phyloP scores from a whole-genome alignment of 2,113 vertebrate genomes.

The Cyanistes caeruleus region DNA sequence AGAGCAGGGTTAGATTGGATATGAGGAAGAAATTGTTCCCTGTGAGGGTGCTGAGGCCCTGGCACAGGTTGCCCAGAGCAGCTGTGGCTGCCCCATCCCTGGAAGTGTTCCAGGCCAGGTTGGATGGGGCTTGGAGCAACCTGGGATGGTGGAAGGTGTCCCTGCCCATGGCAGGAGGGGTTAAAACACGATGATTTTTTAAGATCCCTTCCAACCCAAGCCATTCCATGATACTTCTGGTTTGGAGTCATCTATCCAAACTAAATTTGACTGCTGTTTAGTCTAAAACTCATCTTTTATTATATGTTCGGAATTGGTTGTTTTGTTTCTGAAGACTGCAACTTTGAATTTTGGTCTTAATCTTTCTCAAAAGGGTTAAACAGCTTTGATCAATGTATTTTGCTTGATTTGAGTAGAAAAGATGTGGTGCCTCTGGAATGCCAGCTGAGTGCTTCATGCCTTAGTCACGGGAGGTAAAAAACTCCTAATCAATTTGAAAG shows the following conservation, averaged over 20 bases:
- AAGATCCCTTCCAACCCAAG: not conserved
- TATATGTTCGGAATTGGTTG: not conserved
- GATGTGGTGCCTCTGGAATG: not conserved
- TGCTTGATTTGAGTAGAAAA: not conserved
- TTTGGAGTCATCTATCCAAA: not conserved
- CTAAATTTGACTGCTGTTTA: not conserved
- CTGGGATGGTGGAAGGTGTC: not conserved
- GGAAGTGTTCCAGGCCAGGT: rapidly evolving
- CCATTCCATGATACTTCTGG: not conserved
- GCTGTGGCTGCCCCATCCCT: not conserved
- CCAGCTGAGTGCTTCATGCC: not conserved
- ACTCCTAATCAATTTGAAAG: not conserved
- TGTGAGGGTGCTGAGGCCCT: not conserved
- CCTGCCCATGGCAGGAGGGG: not conserved
- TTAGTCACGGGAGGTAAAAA: not conserved
- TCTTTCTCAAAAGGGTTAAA: not conserved
- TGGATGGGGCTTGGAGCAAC: not conserved
- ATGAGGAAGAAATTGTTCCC: rapidly evolving
- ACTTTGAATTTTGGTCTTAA: not conserved
- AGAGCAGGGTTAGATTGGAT: rapidly evolving
- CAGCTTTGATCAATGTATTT: not conserved
- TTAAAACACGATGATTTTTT: not conserved
- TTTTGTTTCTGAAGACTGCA: not conserved
- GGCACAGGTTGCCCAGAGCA: not conserved
- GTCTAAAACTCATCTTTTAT: not conserved